Evolutionary conservation across 2,888 invertebrate genomes (phyloP), one percentile per base, ranked within the genome.

Genomic region (Meta bourneti): DNA sequence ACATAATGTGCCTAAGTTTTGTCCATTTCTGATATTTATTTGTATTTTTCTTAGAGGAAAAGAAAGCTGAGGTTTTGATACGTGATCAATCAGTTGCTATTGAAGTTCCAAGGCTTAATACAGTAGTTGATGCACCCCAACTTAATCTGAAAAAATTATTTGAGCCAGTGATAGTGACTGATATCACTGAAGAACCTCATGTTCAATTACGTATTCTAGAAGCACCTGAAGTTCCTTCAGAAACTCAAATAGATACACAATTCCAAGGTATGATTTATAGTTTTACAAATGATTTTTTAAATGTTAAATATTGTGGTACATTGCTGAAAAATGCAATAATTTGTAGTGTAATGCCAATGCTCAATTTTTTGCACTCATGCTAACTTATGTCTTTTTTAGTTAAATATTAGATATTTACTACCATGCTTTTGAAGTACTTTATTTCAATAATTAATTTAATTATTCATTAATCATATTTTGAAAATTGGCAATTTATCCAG

Each of bases 201-300:
- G 84, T 84, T 54, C 84, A 75, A 20, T 52, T 84, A 11, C 74
- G 84, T 34, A 84, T 84, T n/a, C 74, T 84, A 19, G 84, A 84
- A 75, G 34, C 74, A n/a, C n/a, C 49, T 16, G 13, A 72, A 75
- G 54, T 19, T n/a, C 74, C 74, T 52, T 16, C 34, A 61, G 84
- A 84, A 69, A 16, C 19, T 78, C 11, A 34, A 75, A 75, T 48
- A 19, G 19, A 34, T 48, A 1, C 48, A 75, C 16, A n/a, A 9
- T 51, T 78, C 13, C 34, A 16, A 75, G 48, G 75, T 75, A 75
- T 48, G 19, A 75, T 20, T 48, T 72, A 20, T 72, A 72, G 34
- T 7, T 77, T 51, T 51, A 51, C 16, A 77, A 51, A 19, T 19
- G 9, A 77, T 19, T 13, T 34, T 34, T n/a, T n/a, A n/a, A n/a